A percentile compares a stretch with the other conserved stretches of the same genome.
phyloP scores from a whole-genome alignment of 1,140 invertebrate genomes.

The Drosophila arawakana region DNA sequence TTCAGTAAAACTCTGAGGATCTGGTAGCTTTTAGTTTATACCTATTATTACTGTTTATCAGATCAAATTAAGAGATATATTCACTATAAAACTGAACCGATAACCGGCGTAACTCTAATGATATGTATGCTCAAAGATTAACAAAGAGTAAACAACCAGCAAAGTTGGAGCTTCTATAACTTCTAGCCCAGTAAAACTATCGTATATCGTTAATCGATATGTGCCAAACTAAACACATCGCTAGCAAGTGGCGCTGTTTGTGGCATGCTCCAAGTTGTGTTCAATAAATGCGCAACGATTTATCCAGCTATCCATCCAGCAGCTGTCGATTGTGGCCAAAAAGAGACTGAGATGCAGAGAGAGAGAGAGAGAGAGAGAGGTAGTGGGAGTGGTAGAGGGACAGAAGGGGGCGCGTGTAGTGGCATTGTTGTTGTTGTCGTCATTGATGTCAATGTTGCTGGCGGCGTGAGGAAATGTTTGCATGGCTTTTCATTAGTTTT shows the following conservation, averaged over 20 bases:
- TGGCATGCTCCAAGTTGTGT: slow-evolving; percentile 59
- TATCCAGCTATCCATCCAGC: slow-evolving; percentile 67
- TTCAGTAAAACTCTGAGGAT: no score
- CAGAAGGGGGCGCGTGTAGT: slow-evolving; percentile 13
- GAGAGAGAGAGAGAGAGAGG: neutral
- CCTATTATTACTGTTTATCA: no score
- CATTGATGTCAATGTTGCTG: slow-evolving; percentile 63
- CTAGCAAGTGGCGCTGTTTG: slow-evolving; percentile 49
- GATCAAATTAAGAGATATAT: no score
- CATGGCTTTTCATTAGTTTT: slow-evolving; percentile 81
- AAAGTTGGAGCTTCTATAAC: no score
- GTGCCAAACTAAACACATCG: slow-evolving; percentile 42
- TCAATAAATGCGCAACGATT: slow-evolving; percentile 65
- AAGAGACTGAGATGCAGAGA: no score
- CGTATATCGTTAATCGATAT: no score
- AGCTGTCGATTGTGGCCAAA: slow-evolving; percentile 51
- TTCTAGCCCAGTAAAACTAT: no score
- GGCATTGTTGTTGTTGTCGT: slow-evolving; percentile 26
- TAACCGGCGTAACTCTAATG: no score
- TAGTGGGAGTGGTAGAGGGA: neutral
- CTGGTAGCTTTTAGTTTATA: no score
- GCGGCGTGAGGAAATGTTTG: slow-evolving; percentile 82
- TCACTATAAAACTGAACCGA: no score
- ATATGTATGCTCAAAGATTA: no score
- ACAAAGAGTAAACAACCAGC: no score